Conservation (phyloP, 2,888 invertebrate genomes). For the Calliopum simillimum region DNA sequence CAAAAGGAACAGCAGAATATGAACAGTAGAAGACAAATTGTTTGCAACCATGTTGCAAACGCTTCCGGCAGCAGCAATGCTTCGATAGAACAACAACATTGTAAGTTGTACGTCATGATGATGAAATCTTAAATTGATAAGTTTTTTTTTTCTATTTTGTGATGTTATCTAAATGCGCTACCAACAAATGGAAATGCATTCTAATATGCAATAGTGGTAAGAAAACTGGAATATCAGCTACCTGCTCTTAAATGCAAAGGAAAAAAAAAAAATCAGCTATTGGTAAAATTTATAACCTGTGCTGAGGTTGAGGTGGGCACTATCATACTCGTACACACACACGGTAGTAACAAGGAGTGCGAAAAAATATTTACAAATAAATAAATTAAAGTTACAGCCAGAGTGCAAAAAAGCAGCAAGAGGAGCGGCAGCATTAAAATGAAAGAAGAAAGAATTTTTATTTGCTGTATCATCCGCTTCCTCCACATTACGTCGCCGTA, state of each 20-base stretch:
- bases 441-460: conserved; percentile 20
- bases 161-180: too few species aligned
- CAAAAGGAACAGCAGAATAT: not conserved
- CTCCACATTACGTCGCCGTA: not conserved
- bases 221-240: not conserved
- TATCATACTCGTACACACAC: conserved; percentile 5
- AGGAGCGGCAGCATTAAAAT: not conserved
- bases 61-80: conserved; percentile 7
- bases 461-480: not conserved
- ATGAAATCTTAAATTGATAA: not conserved
- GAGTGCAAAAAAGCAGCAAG: not conserved
- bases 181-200: too few species aligned
- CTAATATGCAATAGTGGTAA: conserved; percentile 6
- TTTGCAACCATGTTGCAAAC: conserved; percentile 24
- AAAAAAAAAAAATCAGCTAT: too few species aligned
- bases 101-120: conserved; percentile 19
- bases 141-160: too few species aligned
- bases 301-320: not conserved
- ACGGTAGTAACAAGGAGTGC: not conserved
- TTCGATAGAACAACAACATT: conserved; percentile 11
- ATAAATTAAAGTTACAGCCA: not conserved
- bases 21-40: conserved; percentile 31
- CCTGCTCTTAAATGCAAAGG: not conserved
- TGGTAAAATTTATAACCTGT: conserved; percentile 25
- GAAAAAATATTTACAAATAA: not conserved